phyloP scores from a whole-genome alignment of 2,113 vertebrate species.

The Lagopus muta region DNA sequence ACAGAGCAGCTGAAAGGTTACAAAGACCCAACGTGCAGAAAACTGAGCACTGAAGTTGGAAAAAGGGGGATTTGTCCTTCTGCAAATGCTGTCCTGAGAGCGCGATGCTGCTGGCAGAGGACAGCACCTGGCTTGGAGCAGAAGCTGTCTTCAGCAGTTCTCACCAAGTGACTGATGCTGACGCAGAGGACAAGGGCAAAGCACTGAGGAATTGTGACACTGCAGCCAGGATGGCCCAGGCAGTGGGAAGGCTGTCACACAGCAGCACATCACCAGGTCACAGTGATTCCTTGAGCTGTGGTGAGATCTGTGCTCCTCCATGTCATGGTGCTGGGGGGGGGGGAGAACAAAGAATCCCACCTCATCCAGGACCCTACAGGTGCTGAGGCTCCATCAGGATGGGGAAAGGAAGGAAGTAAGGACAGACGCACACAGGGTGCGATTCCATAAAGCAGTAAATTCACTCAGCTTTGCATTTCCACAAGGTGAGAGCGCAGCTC shows the following conservation, averaged over 20 bases:
- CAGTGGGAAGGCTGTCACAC: not conserved
- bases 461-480: not conserved
- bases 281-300: not conserved
- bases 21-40: not conserved
- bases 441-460: not conserved
- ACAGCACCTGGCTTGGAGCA: not conserved
- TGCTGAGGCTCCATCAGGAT: not conserved
- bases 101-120: not conserved
- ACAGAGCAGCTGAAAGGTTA: not conserved
- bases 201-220: not conserved
- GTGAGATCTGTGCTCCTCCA: not conserved
- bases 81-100: not conserved
- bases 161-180: not conserved
- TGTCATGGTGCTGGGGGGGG: fast-evolving
- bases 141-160: not conserved
- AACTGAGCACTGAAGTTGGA: fast-evolving
- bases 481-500: not conserved
- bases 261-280: not conserved
- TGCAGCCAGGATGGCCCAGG: not conserved
- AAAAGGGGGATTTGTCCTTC: not conserved
- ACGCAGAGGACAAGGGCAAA: not conserved
- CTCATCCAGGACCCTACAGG: not conserved
- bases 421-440: fast-evolving
- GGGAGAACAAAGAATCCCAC: not conserved
- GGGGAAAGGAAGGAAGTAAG: not conserved